Evolutionary conservation across 1,140 invertebrate species (phyloP).

Genomic region (Octopus bimaculoides): DNA sequence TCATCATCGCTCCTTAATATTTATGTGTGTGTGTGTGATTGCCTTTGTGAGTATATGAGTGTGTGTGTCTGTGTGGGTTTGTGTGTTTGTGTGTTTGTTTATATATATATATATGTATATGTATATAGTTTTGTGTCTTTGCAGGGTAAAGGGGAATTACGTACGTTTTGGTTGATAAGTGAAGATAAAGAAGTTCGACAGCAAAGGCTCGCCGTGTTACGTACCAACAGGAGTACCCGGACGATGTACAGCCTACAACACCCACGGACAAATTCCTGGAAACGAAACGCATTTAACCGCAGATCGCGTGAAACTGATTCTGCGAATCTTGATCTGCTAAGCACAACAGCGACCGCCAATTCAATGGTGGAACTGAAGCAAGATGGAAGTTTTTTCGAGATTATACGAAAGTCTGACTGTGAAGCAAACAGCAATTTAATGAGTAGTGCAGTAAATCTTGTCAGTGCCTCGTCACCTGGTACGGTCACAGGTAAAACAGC

Average conservation of each 20-base stretch:
- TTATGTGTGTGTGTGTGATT: background rate
- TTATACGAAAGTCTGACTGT: background rate
- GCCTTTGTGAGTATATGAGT: background rate
- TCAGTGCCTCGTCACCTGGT: background rate
- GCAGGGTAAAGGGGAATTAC: conserved; percentile 52
- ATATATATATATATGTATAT: background rate
- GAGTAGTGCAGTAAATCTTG: background rate
- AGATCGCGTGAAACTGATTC: conserved; percentile 1
- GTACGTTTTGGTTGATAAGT: conserved; percentile 50
- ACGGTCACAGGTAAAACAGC: background rate
- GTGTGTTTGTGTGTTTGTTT: conserved; percentile 9
- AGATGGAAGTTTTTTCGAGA: too few species aligned
- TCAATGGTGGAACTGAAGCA: too few species aligned
- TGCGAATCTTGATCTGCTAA: background rate
- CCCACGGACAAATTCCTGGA: background rate
- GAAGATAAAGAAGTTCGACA: conserved; percentile 35
- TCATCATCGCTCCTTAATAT: background rate
- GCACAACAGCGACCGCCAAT: too few species aligned
- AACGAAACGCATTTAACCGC: background rate
- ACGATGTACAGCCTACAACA: background rate
- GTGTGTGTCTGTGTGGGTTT: background rate
- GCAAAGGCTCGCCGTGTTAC: background rate
- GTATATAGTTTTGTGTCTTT: conserved; percentile 16
- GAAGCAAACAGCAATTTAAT: background rate
- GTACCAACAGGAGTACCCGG: background rate